phyloP scores from a whole-genome alignment of 1,140 invertebrate genomes.

The Ladona fulva region DNA sequence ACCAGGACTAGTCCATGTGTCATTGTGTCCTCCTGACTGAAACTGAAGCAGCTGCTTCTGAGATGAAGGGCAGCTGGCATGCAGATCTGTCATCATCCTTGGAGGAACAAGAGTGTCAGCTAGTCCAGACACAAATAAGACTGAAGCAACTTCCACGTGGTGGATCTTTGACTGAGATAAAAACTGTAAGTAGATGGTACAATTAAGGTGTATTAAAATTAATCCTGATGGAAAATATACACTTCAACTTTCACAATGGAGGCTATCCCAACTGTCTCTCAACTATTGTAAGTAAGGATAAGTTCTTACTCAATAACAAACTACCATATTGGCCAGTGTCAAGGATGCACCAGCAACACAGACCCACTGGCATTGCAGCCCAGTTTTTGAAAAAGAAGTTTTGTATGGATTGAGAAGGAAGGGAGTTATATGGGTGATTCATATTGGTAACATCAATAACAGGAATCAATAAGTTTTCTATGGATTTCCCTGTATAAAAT shows the following conservation, averaged over 20 bases:
- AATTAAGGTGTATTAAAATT: too few species aligned
- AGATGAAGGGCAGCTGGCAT: slow-evolving; percentile 46
- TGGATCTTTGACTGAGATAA: slow-evolving; percentile 59
- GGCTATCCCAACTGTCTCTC: slow-evolving; percentile 15
- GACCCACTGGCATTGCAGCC: too few species aligned
- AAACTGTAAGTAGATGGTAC: slow-evolving; percentile 47
- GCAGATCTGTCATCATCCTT: slow-evolving; percentile 73
- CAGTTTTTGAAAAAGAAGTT: too few species aligned
- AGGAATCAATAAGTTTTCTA: too few species aligned
- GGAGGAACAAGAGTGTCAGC: slow-evolving; percentile 78
- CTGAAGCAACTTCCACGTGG: slow-evolving; percentile 52
- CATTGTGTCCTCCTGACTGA: slow-evolving; percentile 72
- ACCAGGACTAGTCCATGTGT: slow-evolving; percentile 64
- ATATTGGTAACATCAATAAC: too few species aligned
- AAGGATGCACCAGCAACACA: too few species aligned
- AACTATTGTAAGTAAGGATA: background rate
- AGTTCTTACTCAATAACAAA: background rate
- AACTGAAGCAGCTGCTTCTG: slow-evolving; percentile 63
- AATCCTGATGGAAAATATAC: too few species aligned
- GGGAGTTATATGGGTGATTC: too few species aligned
- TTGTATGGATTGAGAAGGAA: too few species aligned
- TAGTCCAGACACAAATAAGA: slow-evolving; percentile 68
- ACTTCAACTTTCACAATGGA: too few species aligned
- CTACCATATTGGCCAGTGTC: too few species aligned
- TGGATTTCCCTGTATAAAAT: too few species aligned